A percentile compares a stretch with the other conserved stretches of the same genome.
phyloP scores from a whole-genome alignment of 2,888 invertebrate genomes.

The Scaptomyza caliginosa region DNA sequence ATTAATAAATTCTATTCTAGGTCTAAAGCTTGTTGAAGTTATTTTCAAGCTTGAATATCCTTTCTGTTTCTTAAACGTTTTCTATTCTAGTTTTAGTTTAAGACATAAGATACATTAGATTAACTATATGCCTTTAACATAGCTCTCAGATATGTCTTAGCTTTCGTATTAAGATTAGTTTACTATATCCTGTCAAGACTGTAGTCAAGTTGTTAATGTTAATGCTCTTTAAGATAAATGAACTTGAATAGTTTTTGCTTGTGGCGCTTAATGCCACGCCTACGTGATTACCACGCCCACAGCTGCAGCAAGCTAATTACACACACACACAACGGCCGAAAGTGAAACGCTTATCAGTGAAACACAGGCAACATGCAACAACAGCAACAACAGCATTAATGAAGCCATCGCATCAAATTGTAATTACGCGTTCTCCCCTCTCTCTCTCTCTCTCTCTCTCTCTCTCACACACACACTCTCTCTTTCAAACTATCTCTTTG shows the following conservation, averaged over 20 bases:
- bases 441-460: constrained; percentile 11
- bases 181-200: too few relatives aligned
- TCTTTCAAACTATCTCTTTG: not conserved
- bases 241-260: too few relatives aligned
- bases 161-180: not conserved
- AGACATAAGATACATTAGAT: too few relatives aligned
- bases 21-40: too few relatives aligned
- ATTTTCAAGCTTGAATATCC: not conserved
- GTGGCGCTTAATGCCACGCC: constrained; percentile 31
- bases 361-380: constrained; percentile 32
- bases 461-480: not conserved
- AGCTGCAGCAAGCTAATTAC: constrained; percentile 49
- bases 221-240: too few relatives aligned
- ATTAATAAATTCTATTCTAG: too few relatives aligned
- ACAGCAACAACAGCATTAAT: constrained; percentile 46
- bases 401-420: constrained; percentile 65
- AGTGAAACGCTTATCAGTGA: constrained; percentile 51
- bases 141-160: too few relatives aligned
- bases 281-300: constrained; percentile 5
- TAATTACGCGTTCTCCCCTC: constrained; percentile 45
- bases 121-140: too few relatives aligned
- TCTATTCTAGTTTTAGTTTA: not conserved
- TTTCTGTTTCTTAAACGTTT: not conserved
- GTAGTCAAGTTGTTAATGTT: too few relatives aligned
- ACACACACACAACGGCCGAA: constrained; percentile 29